These are phyloP conservation scores for Syrmaticus mikado DNA, from an alignment of 2,113 vertebrate genomes.

Conservation along the genomic window DNA sequence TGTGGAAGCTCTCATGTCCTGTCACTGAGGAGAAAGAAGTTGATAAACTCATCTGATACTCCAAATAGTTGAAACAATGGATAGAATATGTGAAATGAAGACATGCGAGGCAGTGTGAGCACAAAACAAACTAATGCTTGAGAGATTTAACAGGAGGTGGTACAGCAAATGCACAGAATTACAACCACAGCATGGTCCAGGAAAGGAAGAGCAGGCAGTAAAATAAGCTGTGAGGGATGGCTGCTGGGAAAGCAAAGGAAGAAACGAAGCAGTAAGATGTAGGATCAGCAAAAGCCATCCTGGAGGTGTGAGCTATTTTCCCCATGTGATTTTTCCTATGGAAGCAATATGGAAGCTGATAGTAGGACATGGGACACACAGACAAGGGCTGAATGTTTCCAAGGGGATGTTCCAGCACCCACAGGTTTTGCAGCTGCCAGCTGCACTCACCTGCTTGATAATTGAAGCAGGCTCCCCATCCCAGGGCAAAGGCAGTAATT, in stretches of 20 bases:
- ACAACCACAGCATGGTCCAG: background rate
- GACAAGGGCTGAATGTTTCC: slow-evolving; percentile 13
- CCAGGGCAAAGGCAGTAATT: slow-evolving; percentile 5
- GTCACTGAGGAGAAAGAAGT: background rate
- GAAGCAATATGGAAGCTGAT: background rate
- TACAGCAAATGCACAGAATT: background rate
- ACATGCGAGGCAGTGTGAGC: background rate
- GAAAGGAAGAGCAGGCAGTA: background rate
- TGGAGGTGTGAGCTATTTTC: background rate
- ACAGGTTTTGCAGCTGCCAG: slow-evolving; percentile 7
- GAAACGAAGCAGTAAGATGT: background rate
- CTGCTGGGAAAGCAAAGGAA: background rate
- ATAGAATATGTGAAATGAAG: background rate
- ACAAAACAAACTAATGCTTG: background rate
- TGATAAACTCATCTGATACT: background rate
- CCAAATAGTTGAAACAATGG: background rate
- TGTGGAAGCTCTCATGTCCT: background rate
- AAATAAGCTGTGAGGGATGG: background rate
- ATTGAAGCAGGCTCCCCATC: background rate
- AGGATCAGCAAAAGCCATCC: background rate
- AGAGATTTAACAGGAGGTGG: background rate
- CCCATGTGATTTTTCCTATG: background rate
- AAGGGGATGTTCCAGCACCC: background rate
- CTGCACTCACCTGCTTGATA: slow-evolving; percentile 1
- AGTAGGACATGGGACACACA: background rate